A percentile compares a stretch with the other conserved stretches of the same genome.
Conservation (phyloP, 2,113 vertebrate genomes). For the Trichechus manatus region DNA sequence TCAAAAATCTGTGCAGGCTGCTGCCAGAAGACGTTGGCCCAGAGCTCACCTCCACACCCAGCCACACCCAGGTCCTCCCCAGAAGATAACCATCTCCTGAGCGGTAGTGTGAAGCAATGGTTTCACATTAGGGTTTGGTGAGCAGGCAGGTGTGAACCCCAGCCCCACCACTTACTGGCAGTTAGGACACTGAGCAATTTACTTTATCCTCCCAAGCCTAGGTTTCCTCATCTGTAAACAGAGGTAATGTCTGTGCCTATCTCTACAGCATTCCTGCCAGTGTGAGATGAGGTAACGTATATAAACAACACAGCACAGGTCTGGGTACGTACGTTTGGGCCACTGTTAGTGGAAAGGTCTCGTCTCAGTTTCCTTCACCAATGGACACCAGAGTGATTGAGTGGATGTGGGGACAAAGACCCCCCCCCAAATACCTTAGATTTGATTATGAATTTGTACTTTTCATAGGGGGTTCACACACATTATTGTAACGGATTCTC, state of each 20-base stretch:
- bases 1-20: not conserved
- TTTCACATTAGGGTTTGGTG: not conserved
- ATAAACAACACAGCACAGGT: not conserved
- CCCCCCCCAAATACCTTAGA: not conserved
- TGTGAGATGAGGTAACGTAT: not conserved
- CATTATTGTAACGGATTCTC: not conserved
- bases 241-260: not conserved
- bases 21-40: not conserved
- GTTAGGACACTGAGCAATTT: not conserved
- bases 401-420: not conserved
- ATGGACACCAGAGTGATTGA: not conserved
- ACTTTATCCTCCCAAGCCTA: not conserved
- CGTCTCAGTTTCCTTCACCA: not conserved
- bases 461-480: not conserved
- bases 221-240: constrained; percentile 65
- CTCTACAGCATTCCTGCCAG: not conserved
- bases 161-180: not conserved
- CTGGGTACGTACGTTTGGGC: not conserved
- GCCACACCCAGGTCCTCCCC: constrained; percentile 38
- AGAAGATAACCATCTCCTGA: constrained; percentile 32
- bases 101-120: not conserved
- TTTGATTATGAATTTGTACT: not conserved
- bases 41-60: not conserved
- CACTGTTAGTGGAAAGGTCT: not conserved
- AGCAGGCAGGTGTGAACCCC: not conserved